Percentiles rank a stretch among this genome's conserved stretches.
Evolutionary conservation across 2,888 invertebrate species (phyloP).

Genomic region (Tanypteryx hageni): DNA sequence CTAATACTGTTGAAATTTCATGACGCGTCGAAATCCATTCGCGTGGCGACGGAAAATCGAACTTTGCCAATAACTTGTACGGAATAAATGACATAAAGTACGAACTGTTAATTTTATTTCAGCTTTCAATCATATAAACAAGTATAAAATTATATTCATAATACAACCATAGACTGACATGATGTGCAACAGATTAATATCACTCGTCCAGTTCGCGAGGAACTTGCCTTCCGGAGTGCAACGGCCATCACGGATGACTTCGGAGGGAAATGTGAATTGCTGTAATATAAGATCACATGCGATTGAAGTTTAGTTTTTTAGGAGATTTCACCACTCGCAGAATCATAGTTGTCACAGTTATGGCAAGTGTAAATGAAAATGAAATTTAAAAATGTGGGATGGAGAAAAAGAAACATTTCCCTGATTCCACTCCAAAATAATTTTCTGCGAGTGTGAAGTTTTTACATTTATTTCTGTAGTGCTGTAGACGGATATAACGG

Average conservation of each 20-base stretch:
- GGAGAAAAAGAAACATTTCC: no score
- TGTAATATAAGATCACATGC: no score
- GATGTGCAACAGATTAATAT: conserved; percentile 23
- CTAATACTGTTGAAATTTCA: no score
- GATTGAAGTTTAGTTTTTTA: no score
- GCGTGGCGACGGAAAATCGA: background rate
- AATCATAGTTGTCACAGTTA: no score
- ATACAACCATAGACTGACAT: background rate
- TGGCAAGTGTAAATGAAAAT: no score
- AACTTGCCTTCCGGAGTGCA: background rate
- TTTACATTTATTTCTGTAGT: no score
- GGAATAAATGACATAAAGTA: background rate
- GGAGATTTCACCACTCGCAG: no score
- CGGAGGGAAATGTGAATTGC: background rate
- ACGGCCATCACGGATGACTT: background rate
- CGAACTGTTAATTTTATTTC: conserved; percentile 11
- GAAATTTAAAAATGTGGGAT: no score
- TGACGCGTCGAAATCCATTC: background rate
- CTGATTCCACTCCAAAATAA: no score
- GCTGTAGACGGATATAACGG: no score
- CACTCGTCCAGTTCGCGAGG: conserved; percentile 8
- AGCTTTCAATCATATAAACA: conserved; percentile 33
- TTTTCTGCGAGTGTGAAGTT: no score
- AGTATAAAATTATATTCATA: conserved; percentile 43
- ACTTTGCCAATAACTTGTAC: background rate